Conservation (phyloP, 2,888 invertebrate genomes). For the Athrips mouffetella region DNA sequence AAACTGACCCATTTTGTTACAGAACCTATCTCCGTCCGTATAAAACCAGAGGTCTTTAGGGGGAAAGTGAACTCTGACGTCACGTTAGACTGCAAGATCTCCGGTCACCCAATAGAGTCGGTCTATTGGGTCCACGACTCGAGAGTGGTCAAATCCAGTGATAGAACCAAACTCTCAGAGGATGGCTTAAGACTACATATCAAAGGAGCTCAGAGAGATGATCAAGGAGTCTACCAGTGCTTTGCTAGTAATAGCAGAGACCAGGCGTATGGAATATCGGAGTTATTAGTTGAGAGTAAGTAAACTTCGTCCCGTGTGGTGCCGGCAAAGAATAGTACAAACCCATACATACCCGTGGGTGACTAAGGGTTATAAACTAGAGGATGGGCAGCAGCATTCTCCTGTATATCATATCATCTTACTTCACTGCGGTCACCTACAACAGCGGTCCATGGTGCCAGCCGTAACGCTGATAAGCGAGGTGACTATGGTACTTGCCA, state of each 20-base stretch:
- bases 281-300: slow-evolving; percentile 88
- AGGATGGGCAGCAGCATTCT: too few species aligned
- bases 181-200: slow-evolving; percentile 77
- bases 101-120: slow-evolving; percentile 90
- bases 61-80: slow-evolving; percentile 92
- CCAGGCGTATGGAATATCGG: slow-evolving; percentile 89
- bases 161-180: slow-evolving; percentile 75
- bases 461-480: too few species aligned
- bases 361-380: too few species aligned
- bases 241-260: slow-evolving; percentile 91
- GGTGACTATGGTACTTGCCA: too few species aligned
- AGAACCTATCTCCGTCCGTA: slow-evolving; percentile 89
- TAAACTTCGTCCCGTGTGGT: slow-evolving; percentile 21
- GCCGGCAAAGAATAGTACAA: too few species aligned
- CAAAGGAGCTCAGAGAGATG: slow-evolving; percentile 85
- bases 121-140: slow-evolving; percentile 91
- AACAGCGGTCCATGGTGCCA: too few species aligned
- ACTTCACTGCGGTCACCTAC: too few species aligned
- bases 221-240: slow-evolving; percentile 95
- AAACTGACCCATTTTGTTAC: too few species aligned
- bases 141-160: slow-evolving; percentile 77
- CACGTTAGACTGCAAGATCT: slow-evolving; percentile 90
- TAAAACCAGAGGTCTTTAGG: slow-evolving; percentile 86
- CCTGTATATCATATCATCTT: too few species aligned
- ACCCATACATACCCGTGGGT: too few species aligned